Evolutionary conservation across 2,797 vertebrate genomes (phyloP), one percentile per base, ranked within the genome.

Genomic region (Darevskia nairensis): DNA sequence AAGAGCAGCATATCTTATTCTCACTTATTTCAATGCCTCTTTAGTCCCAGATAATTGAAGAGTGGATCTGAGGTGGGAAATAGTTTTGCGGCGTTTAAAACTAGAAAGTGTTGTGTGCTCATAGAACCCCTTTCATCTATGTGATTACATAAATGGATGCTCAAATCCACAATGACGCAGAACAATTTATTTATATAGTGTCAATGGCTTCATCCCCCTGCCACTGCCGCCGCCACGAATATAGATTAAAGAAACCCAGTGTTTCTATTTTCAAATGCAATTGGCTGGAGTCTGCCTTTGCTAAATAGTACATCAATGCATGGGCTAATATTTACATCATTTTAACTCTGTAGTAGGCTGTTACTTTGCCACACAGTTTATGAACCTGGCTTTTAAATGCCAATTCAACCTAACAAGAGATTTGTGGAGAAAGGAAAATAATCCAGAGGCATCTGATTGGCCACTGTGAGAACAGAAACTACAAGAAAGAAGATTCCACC

Each of bases 131-230:
- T 71, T 92, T 91, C 77, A 82, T 90, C 50, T 92, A 92, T n/a
- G 9, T 88, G 68, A 11, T 76, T 86, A 82, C 75, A 84, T 81
- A 94, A 94, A 92, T 77, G 61, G 32, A 23, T 78, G 81, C 76
- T 94, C 80, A 87, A 92, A 91, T 66, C 79, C 78, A 91, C 72
- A 87, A 80, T 74, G 5, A 69, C 79, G 39, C 85, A 90, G 93
- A 95, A 90, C 80, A 87, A 87, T 82, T 89, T 86, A 88, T 90
- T 90, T 80, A 59, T 44, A n/a, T 0, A 0, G 21, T 84, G 77
- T 93, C 68, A 86, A 84, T 11, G 75, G 35, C 2, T 25, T 88
- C 61, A 55, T 84, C 91, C 86, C 61, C 91, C 95, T 93, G 66
- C 88, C 11, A 50, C 13, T 50, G 50, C 50, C 50, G 50, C 11